Evolutionary conservation across 1,140 invertebrate species (phyloP).

Genomic region (Drepana arcuata): DNA sequence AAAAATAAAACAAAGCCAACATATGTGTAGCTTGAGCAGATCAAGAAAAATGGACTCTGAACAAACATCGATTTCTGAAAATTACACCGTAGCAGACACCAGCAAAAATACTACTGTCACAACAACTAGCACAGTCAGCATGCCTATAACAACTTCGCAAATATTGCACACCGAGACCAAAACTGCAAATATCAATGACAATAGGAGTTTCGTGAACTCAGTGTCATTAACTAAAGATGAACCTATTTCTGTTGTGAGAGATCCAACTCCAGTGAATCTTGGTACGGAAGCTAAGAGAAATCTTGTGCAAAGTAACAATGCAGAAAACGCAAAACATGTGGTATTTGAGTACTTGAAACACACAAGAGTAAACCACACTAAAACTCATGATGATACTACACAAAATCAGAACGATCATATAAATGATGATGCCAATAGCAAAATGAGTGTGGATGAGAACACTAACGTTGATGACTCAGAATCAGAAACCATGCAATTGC

Average conservation of each 20-base stretch:
- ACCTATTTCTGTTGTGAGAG: constrained; percentile 8
- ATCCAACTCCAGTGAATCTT: constrained; percentile 6
- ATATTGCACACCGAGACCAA: constrained; percentile 9
- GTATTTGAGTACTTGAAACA: constrained; percentile 76
- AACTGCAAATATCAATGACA: constrained; percentile 16
- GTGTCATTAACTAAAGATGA: constrained; percentile 22
- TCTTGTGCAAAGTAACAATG: constrained; percentile 33
- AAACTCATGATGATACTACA: constrained; percentile 43
- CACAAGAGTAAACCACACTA: constrained; percentile 72
- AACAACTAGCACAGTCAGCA: constrained; percentile 14
- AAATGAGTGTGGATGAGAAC: constrained; percentile 35
- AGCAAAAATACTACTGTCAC: constrained; percentile 6
- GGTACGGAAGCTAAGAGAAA: constrained; percentile 24
- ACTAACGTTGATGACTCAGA: constrained; percentile 41
- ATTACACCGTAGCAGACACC: constrained; percentile 10
- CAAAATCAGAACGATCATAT: constrained; percentile 34
- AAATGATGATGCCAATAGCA: constrained; percentile 43
- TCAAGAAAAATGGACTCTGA: constrained; percentile 46
- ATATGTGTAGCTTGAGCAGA: constrained; percentile 45
- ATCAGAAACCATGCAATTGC: constrained; percentile 34
- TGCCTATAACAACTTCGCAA: constrained; percentile 10
- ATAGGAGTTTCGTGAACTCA: constrained; percentile 7
- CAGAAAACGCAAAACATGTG: constrained; percentile 74
- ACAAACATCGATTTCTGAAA: constrained; percentile 29
- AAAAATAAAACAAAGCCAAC: constrained; percentile 80